Base-by-base conservation (phyloP, 1,140 invertebrate genomes). In the Batillaria attramentaria region DNA sequence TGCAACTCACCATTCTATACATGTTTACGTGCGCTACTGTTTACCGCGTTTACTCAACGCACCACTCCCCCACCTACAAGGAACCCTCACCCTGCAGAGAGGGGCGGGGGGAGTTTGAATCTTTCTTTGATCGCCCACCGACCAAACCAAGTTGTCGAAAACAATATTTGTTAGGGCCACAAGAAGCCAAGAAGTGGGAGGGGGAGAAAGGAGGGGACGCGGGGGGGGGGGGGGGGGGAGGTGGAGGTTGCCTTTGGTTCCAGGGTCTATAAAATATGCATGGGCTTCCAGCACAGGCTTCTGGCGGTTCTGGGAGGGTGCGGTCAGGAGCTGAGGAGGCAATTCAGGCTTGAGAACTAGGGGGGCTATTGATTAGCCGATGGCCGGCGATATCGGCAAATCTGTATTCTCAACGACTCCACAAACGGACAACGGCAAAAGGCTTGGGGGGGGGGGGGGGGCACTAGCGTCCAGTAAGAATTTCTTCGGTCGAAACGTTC, bases 211-310 rank as follows among this genome's bases (percentile, higher is more conserved):
- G 50, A 39, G 68, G 24, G 31, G 43, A 24, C 54, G 54, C 50
- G 37, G 24, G 73, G n/a, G 33, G 50, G n/a, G 50, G 50, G 50
- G n/a, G 50, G n/a, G 50, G 50, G 50, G n/a, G 50, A n/a, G 50
- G 18, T 54, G 50, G 50, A n/a, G 50, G 50, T n/a, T n/a, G 50
- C 50, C n/a, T 54, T 28, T 24, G n/a, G 10, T 31, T 24, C 33
- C n/a, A 24, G 57, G 33, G 57, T 50, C 73, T 62, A 75, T 75
- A 57, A 75, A 75, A 75, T 75, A 75, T 75, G 73, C 73, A 75
- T 75, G 57, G 33, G 54, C 37, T 75, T 75, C 37, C 66, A 10
- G 24, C 57, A n/a, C 57, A 24, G 8, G 24, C 24, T 31, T 31
- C 16, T 62, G 24, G 13, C 62, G 3, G 3, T 31, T 13, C 18